Conservation (phyloP, 53 echinoderm and acorn worm genomes). For the Henricia sp. region DNA sequence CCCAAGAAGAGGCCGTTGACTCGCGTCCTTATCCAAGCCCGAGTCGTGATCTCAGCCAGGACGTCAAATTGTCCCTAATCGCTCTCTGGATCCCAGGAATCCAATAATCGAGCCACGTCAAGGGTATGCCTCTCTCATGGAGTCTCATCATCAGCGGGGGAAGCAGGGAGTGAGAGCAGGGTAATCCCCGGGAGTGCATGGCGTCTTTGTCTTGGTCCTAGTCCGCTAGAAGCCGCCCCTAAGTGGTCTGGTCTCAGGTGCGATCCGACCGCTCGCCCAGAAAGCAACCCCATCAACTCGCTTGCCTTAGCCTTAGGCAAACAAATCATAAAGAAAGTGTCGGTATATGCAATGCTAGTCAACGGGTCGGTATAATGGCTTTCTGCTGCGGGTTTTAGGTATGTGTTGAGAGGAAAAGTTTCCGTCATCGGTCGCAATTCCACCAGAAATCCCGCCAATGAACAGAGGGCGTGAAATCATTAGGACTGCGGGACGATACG, state of each 20-base stretch:
- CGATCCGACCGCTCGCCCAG: slow-evolving; percentile 23
- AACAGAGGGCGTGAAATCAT: slow-evolving; percentile 60
- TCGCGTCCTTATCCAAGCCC: not conserved
- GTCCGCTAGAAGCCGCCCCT: slow-evolving; percentile 37
- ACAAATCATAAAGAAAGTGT: slow-evolving; percentile 50
- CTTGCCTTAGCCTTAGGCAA: slow-evolving; percentile 32
- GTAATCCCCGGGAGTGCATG: slow-evolving; percentile 36
- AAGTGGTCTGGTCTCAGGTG: slow-evolving; percentile 61
- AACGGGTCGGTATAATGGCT: slow-evolving; percentile 6
- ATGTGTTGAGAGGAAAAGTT: not conserved
- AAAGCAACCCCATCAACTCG: slow-evolving; percentile 28
- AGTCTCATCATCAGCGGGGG: slow-evolving; percentile 1
- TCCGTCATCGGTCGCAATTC: slow-evolving; percentile 17
- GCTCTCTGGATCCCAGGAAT: slow-evolving; percentile 8
- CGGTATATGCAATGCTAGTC: slow-evolving; percentile 23
- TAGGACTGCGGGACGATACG: slow-evolving; percentile 39
- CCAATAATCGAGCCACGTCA: slow-evolving; percentile 19
- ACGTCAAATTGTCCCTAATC: slow-evolving; percentile 47
- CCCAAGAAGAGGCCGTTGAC: slow-evolving; percentile 30
- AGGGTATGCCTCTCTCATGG: not conserved
- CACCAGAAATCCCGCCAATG: slow-evolving; percentile 58
- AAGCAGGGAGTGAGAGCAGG: not conserved
- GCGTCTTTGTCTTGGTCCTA: slow-evolving; percentile 26
- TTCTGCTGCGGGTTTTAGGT: not conserved
- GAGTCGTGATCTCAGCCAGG: slow-evolving; percentile 45